Evolutionary conservation across 2,113 vertebrate species (phyloP).

Genomic region (Gymnobelideus leadbeateri): DNA sequence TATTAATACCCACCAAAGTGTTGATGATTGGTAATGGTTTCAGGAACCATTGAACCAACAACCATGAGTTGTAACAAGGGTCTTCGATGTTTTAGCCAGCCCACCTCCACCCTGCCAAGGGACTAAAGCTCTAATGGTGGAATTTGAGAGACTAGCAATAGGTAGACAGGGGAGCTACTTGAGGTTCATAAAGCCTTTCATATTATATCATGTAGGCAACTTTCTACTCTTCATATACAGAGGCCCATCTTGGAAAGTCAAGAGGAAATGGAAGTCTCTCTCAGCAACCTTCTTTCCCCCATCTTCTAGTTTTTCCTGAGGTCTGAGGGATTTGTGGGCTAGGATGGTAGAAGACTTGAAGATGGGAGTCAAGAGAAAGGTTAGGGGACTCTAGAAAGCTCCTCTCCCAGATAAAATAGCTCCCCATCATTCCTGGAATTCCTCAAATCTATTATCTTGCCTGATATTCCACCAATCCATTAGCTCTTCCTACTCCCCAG

Average conservation of each 20-base stretch:
- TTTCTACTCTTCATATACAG: neutral
- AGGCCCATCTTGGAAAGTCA: neutral
- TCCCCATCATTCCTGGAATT: neutral
- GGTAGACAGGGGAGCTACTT: neutral
- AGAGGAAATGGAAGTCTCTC: neutral
- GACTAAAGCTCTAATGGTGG: neutral
- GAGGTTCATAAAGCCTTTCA: neutral
- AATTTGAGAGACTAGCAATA: neutral
- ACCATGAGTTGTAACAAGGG: neutral
- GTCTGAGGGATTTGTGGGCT: neutral
- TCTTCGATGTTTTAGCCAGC: neutral
- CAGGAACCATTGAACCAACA: too few species aligned
- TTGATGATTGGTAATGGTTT: neutral
- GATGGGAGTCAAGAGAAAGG: neutral
- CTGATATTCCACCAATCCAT: neutral
- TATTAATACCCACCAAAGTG: neutral
- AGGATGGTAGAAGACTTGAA: neutral
- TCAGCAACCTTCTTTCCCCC: neutral
- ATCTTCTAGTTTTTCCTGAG: neutral
- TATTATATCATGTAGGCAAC: neutral
- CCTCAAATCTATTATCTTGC: neutral
- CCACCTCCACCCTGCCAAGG: neutral
- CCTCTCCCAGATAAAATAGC: neutral
- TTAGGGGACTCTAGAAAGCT: neutral
- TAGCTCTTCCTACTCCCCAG: neutral